phyloP scores from a whole-genome alignment of 2,888 invertebrate species.

The Monoplex corrugatus region DNA sequence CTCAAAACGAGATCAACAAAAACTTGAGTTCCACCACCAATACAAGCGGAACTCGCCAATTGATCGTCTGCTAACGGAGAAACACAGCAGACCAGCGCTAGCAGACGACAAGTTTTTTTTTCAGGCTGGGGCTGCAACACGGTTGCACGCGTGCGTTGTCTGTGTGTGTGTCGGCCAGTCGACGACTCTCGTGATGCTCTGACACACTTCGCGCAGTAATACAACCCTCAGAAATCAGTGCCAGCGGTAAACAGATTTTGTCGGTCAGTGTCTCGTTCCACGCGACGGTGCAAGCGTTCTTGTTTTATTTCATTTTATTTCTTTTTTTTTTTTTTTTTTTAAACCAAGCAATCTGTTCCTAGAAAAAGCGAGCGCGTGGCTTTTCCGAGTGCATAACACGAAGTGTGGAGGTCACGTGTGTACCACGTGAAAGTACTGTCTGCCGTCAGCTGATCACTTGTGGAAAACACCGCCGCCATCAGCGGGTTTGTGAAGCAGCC shows the following conservation, averaged over 20 bases:
- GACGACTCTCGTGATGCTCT: neutral
- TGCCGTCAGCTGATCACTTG: conserved; percentile 27
- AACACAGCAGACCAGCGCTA: neutral
- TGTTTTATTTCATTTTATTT: neutral
- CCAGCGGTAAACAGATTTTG: neutral
- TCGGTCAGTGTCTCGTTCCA: neutral
- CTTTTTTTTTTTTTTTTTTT: neutral
- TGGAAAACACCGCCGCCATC: neutral
- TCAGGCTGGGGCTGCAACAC: too few relatives aligned
- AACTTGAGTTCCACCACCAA: too few relatives aligned
- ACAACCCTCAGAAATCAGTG: neutral
- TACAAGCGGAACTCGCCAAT: neutral
- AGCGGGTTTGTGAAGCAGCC: too few relatives aligned
- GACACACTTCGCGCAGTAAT: neutral
- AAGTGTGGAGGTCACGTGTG: neutral
- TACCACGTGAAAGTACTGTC: conserved; percentile 10
- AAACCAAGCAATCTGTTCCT: neutral
- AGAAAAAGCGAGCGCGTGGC: too few relatives aligned
- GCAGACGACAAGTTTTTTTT: neutral
- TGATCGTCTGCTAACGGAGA: neutral
- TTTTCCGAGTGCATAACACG: too few relatives aligned
- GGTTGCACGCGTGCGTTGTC: too few relatives aligned
- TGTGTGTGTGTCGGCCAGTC: neutral
- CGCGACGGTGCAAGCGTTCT: neutral
- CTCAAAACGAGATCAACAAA: neutral